Base-by-base conservation (phyloP, 2,113 vertebrate species). In the Pygathrix nemaeus region DNA sequence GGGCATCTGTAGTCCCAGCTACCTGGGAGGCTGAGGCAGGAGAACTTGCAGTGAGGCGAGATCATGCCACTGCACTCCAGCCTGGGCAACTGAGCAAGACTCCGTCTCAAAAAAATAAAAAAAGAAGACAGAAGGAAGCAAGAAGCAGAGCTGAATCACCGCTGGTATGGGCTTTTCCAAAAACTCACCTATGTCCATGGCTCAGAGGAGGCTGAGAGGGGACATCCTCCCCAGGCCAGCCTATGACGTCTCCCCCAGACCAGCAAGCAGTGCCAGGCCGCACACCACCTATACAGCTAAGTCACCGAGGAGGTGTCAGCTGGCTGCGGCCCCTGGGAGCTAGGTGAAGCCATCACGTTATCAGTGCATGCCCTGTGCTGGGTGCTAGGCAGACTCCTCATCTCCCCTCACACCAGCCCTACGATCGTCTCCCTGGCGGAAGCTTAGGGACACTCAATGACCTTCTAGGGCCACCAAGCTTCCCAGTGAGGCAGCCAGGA, bases 331-430 rank as follows among this genome's bases (percentile, higher is more conserved):
- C 66, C 61, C 59, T 5, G 32, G 85, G 66, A 75, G 35, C 55
- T 2, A 0, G 1, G 20, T 73, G 35, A n/a, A 52, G 25, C 43
- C 20, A 52, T 52, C 76, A 48, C 0, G 1, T 3, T 35, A 66
- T 30, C 25, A 40, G 90, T 43, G 85, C 57, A 32, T 7, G 68
- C 45, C 48, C 7, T 32, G 66, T 40, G n/a, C 75, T 12, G 4
- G 68, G 78, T 23, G 11, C 57, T 57, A 8, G 9, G 8, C 6
- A 1, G 40, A 52, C 35, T 40, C 48, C 43, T 57, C 40, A 32
- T 79, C 18, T n/a, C 81, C 35, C 52, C 23, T 20, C 9, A 61
- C 8, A 20, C 35, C 18, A 30, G 78, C 57, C n/a, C 59, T 13
- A 12, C 2, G 50, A 50, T 17, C 27, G 32, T 32, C 88, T 64